Evolutionary conservation across 2,113 vertebrate species (phyloP), one percentile per base, ranked within the genome.

Genomic region (Mesembrinibis cayennensis): DNA sequence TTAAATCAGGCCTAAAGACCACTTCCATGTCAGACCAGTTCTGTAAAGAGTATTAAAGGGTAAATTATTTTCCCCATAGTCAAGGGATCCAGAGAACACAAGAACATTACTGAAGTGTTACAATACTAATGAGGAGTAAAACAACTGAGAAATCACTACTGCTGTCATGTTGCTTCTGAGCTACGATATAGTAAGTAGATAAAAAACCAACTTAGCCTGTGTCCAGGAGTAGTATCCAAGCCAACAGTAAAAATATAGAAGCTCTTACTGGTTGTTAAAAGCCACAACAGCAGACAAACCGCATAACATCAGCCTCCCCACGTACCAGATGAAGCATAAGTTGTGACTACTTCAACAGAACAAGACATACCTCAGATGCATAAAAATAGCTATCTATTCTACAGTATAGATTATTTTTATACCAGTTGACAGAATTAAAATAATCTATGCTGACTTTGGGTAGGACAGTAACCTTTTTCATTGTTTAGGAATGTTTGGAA

Each of bases 401-500:
- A 65, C 36, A 52, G 11, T 21, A 66, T 18, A 61, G 62, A 79
- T 62, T 45, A 53, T 38, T 82, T 50, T 83, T 76, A 83, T 38
- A 92, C 12, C 42, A 79, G 4, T 3, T 76, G 65, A 83, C 26
- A 86, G 30, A 78, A 88, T 61, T 61, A 89, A 90, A 92, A 91
- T 55, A 66, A 56, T 52, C 80, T 73, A 7, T 76, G 70, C 61
- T 47, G 66, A 91, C 65, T 76, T 83, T 63, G 74, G n/a, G 21
- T 42, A 90, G 29, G 52, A 84, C 16, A 59, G 29, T 42, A 84
- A 87, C 6, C 0, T 67, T 86, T 70, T 83, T 87, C 71, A 89
- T 87, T 88, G 59, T 77, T 96, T 77, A 90, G 90, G 88, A 93
- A 96, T 89, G 42, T 84, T 94, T 92, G 88, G n/a, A 55, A 81